phyloP scores from a whole-genome alignment of 2,888 invertebrate genomes.

The Pseudococcus longispinus region DNA sequence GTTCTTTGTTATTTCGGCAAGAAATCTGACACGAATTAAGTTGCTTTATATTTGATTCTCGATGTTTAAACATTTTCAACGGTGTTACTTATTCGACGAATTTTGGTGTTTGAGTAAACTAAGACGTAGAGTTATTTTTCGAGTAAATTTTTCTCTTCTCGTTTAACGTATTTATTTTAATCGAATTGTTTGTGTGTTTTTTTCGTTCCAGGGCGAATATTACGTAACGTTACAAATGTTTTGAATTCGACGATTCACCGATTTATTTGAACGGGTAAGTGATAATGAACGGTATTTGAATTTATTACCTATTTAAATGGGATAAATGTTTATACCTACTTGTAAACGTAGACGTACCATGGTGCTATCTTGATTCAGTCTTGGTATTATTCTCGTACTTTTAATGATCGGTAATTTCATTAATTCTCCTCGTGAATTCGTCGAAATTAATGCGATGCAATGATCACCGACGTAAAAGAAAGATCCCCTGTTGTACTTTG shows the following conservation, averaged over 20 bases:
- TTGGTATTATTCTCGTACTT: background rate
- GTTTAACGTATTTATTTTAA: background rate
- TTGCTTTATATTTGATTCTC: background rate
- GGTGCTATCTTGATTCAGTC: background rate
- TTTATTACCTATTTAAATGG: background rate
- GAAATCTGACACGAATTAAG: background rate
- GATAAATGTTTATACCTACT: too few relatives aligned
- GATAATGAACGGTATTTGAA: background rate
- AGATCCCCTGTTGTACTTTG: background rate
- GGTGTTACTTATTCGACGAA: background rate
- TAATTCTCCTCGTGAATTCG: background rate
- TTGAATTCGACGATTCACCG: background rate
- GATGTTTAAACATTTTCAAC: slow-evolving; percentile 5
- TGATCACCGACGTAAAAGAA: background rate
- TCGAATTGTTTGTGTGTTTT: background rate
- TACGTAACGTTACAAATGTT: background rate
- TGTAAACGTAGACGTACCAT: background rate
- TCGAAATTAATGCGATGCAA: background rate
- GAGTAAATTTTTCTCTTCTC: background rate
- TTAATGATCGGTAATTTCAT: background rate
- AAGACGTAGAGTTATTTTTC: background rate
- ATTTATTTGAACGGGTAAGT: background rate
- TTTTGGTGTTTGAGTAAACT: background rate
- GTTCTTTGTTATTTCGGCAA: background rate
- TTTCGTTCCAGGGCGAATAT: background rate